Percentiles rank a stretch among this genome's conserved stretches.
Conservation (phyloP, 2,888 invertebrate genomes). For the Pyrgus malvae region DNA sequence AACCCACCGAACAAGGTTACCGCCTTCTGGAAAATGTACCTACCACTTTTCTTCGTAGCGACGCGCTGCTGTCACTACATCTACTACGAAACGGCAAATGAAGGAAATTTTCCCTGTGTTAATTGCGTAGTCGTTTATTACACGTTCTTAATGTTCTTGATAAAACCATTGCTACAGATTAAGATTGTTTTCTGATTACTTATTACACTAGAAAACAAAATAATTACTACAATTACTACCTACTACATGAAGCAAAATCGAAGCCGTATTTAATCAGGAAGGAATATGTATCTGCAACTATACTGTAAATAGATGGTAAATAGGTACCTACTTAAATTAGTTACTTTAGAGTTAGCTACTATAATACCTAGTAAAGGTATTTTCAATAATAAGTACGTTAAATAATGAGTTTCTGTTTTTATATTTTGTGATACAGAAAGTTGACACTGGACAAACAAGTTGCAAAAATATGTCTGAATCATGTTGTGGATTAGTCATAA, state of each 20-base stretch:
- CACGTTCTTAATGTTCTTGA: conserved; percentile 7
- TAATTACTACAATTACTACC: no score
- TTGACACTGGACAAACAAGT: conserved; percentile 1
- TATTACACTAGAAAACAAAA: no score
- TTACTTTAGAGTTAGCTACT: no score
- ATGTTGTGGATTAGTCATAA: conserved; percentile 7
- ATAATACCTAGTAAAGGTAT: no score
- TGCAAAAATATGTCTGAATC: conserved; percentile 15
- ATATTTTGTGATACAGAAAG: no score
- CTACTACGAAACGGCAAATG: not conserved
- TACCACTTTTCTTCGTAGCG: conserved; percentile 3
- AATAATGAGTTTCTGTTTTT: no score
- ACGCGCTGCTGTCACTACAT: not conserved
- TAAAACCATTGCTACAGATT: conserved; percentile 11
- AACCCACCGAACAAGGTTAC: conserved; percentile 40
- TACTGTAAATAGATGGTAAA: no score
- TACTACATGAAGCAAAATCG: no score
- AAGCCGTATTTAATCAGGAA: no score
- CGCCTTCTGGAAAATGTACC: conserved; percentile 31
- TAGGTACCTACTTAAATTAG: no score
- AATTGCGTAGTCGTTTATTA: conserved; percentile 15
- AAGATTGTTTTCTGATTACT: not conserved
- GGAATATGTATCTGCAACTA: no score
- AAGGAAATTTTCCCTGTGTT: conserved; percentile 8
- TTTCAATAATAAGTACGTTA: no score